Evolutionary conservation across 2,113 vertebrate genomes (phyloP).

Genomic region (Pongo pygmaeus): DNA sequence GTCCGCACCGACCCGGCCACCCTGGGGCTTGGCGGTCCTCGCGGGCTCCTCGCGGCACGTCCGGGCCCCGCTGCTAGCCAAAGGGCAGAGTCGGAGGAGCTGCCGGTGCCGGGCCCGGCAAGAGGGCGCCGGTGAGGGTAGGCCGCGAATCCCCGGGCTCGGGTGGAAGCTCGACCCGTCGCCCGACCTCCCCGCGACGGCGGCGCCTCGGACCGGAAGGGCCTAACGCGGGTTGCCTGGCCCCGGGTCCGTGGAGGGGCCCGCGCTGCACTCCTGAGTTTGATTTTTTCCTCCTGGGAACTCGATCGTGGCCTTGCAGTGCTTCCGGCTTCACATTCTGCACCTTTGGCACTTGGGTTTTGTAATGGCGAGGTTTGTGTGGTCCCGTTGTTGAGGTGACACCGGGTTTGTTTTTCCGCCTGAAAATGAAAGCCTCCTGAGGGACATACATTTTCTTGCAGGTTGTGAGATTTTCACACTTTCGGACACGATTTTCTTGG

Average conservation of each 20-base stretch:
- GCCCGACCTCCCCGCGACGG: not conserved
- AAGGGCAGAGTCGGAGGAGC: not conserved
- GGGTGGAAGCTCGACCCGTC: slow-evolving; percentile 73
- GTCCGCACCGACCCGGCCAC: not conserved
- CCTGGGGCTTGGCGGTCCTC: not conserved
- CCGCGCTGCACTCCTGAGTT: not conserved
- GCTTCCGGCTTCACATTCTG: not conserved
- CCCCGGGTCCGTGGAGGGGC: not conserved
- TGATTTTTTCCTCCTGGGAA: not conserved
- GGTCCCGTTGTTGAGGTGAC: slow-evolving; percentile 53
- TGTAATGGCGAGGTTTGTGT: slow-evolving; percentile 60
- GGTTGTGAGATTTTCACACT: slow-evolving; percentile 44
- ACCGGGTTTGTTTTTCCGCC: slow-evolving; percentile 49
- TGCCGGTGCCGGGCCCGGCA: not conserved
- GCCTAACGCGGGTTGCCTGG: slow-evolving; percentile 49
- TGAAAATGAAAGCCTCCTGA: slow-evolving; percentile 61
- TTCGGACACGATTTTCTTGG: slow-evolving; percentile 23
- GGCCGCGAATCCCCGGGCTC: slow-evolving; percentile 83
- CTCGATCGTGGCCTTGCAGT: not conserved
- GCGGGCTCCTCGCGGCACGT: not conserved
- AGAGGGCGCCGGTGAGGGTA: slow-evolving; percentile 32
- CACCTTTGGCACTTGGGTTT: slow-evolving; percentile 56
- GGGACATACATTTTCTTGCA: not conserved
- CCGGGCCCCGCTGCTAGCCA: not conserved
- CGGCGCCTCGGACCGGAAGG: slow-evolving; percentile 59